A percentile compares a stretch with the other conserved stretches of the same genome.
Evolutionary conservation across 2,888 invertebrate species (phyloP).

Genomic region (Ethmia dodecea): DNA sequence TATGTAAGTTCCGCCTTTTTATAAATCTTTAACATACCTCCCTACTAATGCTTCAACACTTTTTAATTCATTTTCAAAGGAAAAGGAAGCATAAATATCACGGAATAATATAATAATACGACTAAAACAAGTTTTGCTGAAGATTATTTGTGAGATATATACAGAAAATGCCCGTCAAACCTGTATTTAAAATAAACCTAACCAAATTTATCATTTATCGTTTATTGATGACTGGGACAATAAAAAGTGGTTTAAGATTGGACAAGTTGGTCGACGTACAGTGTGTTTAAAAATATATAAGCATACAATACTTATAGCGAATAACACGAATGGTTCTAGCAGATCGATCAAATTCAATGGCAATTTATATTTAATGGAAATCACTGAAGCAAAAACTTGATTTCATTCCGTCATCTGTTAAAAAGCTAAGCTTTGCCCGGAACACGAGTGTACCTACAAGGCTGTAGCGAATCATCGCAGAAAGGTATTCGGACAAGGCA

Average conservation of each 20-base stretch:
- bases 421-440: constrained; percentile 17
- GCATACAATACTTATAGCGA: too few species aligned
- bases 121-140: constrained; percentile 2
- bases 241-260: constrained; percentile 20
- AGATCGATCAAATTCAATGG: constrained; percentile 43
- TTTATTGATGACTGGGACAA: not conserved
- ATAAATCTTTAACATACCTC: constrained; percentile 37
- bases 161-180: constrained; percentile 19
- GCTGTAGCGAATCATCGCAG: constrained; percentile 32
- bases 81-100: constrained; percentile 11
- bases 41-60: constrained; percentile 27
- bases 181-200: constrained; percentile 21
- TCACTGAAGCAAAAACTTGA: constrained; percentile 35
- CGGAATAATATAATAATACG: not conserved
- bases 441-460: constrained; percentile 21
- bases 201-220: constrained; percentile 6
- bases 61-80: constrained; percentile 14
- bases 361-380: constrained; percentile 50
- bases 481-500: constrained; percentile 17
- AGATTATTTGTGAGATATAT: not conserved
- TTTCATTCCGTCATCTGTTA: constrained; percentile 10
- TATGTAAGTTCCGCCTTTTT: constrained; percentile 44
- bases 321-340: too few species aligned
- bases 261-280: too few species aligned
- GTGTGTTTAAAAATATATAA: too few species aligned